Base-by-base conservation (phyloP, 2,888 invertebrate genomes). In the Brachylomia viminalis region DNA sequence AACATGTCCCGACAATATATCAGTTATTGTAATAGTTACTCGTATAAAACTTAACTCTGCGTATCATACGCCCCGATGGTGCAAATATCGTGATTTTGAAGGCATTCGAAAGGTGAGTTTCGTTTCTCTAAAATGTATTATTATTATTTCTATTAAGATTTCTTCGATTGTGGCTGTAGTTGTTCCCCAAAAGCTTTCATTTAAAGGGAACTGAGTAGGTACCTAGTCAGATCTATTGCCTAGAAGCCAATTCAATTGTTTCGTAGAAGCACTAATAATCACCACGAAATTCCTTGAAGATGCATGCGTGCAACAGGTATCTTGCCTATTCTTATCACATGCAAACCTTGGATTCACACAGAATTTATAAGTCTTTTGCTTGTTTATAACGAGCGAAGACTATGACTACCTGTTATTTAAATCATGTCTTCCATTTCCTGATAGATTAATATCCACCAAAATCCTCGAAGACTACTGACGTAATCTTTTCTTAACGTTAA, bases 321-420 rank as follows among this genome's bases (percentile, higher is more conserved):
- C n/a, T 2, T 38, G 7, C 38, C 42, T 49, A 70, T 71, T 54
- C 66, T 54, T 45, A 58, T 64, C 67, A 54, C 38, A 68, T 23
- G 0, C 45, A 64, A 11, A 67, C 30, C 11, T 54, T 27, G n/a
- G 1, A 84, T 61, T 62, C 61, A 38, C 52, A 23, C 17, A 42
- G 38, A 80, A 66, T 38, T 84, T 66, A 38, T 64, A 66, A 38
- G 5, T 38, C 38, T 38, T 5, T 38, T 38, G 5, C 38, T 38
- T 38, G 38, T 38, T 38, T 38, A 38, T 38, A 80, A 72, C 23
- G 80, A 45, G 45, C 30, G 15, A 79, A 69, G 33, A 42, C n/a
- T 42, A 38, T 6, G 33, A 56, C 17, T 71, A 78, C 83, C 79
- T 78, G 71, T 70, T 82, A 65, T 65, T 52, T 45, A 47, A 67